Conservation (phyloP, 2,113 vertebrate species). For the Podarcis raffonei region DNA sequence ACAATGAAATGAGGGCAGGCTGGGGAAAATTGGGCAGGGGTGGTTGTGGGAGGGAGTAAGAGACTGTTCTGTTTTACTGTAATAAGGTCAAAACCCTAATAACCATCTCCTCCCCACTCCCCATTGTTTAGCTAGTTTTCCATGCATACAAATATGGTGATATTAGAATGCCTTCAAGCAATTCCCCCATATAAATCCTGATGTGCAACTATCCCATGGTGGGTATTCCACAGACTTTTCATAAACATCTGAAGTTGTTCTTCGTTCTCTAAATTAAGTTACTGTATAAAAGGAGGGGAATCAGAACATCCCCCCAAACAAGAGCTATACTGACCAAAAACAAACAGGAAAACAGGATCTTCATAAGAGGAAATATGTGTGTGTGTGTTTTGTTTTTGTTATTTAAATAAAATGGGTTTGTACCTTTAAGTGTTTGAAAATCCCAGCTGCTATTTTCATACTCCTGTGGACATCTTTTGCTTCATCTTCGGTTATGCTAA, state of each 20-base stretch:
- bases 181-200: neutral
- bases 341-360: neutral
- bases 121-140: too few species aligned
- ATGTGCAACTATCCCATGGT: neutral
- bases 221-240: too few species aligned
- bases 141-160: neutral
- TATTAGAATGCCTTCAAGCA: neutral
- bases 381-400: too few species aligned
- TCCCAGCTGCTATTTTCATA: slow-evolving; percentile 92
- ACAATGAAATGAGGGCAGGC: too few species aligned
- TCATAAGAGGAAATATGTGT: neutral
- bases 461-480: slow-evolving; percentile 97
- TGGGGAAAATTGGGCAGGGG: too few species aligned
- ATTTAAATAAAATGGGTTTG: slow-evolving; percentile 23
- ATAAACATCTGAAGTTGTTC: neutral
- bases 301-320: neutral
- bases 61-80: too few species aligned
- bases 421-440: slow-evolving; percentile 97
- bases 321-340: neutral
- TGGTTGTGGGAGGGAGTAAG: too few species aligned
- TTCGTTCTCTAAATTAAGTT: neutral
- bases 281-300: neutral
- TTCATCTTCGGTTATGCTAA: slow-evolving; percentile 93
- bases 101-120: too few species aligned
- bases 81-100: too few species aligned